Evolutionary conservation across 2,888 invertebrate genomes (phyloP), one percentile per base, ranked within the genome.

Genomic region (Drosophila ezoana): DNA sequence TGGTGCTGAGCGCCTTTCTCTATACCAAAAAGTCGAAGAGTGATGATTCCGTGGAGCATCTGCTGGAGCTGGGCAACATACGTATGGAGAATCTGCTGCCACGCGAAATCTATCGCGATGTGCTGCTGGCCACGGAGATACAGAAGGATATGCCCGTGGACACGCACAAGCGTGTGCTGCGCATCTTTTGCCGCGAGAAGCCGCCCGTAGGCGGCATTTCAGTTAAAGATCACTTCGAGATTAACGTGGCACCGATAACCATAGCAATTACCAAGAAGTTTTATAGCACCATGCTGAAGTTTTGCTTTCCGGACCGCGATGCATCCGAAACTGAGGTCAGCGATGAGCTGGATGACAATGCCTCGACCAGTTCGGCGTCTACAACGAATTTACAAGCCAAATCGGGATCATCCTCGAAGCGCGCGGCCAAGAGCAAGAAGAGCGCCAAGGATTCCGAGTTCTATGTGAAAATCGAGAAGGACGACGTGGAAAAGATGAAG

Each of bases 161-260:
- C 66, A 91, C 92, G 2, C 95, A 98, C 40, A 97, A 97, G 93
- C 95, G 98, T 89, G 97, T 98, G 18, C 93, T 99, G 74, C 94
- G 99, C 72, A 96, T 99, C 48, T 98, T 98, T 93, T 99, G 99
- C 84, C 94, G 98, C 66, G 99, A 99, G 93, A 96, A 97, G 78
- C 97, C 98, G 47, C 98, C 98, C 0, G 99, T 99, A 6, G 99
- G 98, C n/a, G 99, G 99, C 3, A 99, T 99, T 81, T 97, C 98
- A 0, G 98, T 99, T 13, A 99, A 99, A 92, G 99, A 99, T 91
- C 98, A 99, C 93, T 98, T 99, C 92, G 99, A 99, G 93, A 98
- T 99, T 76, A 99, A 99, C 93, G 96, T 99, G 44, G 97, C 98
- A 13, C 99, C 99, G 9, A 95, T 99, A 68, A 96, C 96, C 1